Base-by-base conservation (phyloP, 2,888 invertebrate species). In the Volucella zonaria region DNA sequence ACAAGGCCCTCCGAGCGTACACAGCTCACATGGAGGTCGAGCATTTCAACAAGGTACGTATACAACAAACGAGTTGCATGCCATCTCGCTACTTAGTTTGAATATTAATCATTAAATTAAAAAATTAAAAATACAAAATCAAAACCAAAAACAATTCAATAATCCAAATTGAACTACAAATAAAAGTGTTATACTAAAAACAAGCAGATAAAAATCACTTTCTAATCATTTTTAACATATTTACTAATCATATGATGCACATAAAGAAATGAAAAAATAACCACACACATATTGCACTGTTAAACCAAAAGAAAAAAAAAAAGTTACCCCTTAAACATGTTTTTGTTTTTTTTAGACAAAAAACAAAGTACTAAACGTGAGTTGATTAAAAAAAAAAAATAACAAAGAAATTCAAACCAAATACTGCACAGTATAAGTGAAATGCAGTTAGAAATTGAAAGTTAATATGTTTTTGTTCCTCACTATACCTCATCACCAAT, bases 1-100 rank as follows among this genome's bases (percentile, higher is more conserved):
- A 91, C 97, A 97, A 92, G 96, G 97, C 91, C 97, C 97, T 89
- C 97, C 97, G 89, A 96, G 95, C 92, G 95, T 96, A 91, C 96
- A 96, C 93, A 95, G 95, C 93, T 95, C 95, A 90, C 95, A 95
- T 89, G 95, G 95, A 89, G 95, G 95, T 90, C 94, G 95, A 91
- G 94, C 94, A 89, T 97, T 96, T 93, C 96, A 96, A 90, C 96
- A 96, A 96, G 97, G 96, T 97, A 95, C 94, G 93, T 92, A 91
- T 88, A 75, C 76, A 76, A 82, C 66, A 67, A 80, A 79, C 79
- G 68, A 73, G 70, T 77, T 82, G 87, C 87, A 87, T 87, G 87
- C 47, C 70, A 76, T 83, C 82, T 83, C 76, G 6, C 31, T 31
- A 77, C 73, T 77, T 80, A 80, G 74, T 85, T 85, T 85, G 68